Conservation (phyloP, 2,113 vertebrate species). For the Halcyon malimbica region DNA sequence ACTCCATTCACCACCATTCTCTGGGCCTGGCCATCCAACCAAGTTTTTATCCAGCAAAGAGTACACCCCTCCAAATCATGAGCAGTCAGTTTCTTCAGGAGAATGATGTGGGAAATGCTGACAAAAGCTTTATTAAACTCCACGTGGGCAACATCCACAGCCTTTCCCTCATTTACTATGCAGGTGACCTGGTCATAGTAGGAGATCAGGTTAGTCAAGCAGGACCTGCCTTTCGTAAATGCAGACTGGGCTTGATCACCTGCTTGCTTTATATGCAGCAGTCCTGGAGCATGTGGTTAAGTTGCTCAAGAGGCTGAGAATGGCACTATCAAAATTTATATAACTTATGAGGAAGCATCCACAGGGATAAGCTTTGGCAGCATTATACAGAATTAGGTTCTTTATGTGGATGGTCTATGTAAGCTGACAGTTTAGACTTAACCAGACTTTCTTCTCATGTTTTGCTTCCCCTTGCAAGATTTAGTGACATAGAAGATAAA, state of each 20-base stretch:
- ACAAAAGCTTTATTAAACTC: neutral
- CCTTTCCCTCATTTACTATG: neutral
- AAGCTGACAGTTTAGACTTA: neutral
- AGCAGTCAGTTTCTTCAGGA: neutral
- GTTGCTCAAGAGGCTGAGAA: neutral
- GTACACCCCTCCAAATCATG: neutral
- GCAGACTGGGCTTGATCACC: neutral
- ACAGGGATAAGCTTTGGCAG: neutral
- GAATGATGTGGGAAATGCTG: neutral
- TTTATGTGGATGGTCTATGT: neutral
- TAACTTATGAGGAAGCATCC: neutral
- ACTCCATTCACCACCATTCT: neutral
- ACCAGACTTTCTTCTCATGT: neutral
- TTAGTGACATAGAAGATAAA: neutral
- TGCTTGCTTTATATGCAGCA: neutral
- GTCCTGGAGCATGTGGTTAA: neutral
- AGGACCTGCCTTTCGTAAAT: neutral
- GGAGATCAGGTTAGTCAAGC: neutral
- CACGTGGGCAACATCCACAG: neutral
- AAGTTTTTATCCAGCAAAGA: too few relatives aligned
- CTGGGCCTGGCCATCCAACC: neutral
- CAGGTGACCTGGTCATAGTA: neutral
- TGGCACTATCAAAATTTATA: neutral
- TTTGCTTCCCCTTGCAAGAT: neutral
- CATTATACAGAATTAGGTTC: neutral